Evolutionary conservation across 2,797 vertebrate genomes (phyloP), one percentile per base, ranked within the genome.

Genomic region (Tapirus indicus): DNA sequence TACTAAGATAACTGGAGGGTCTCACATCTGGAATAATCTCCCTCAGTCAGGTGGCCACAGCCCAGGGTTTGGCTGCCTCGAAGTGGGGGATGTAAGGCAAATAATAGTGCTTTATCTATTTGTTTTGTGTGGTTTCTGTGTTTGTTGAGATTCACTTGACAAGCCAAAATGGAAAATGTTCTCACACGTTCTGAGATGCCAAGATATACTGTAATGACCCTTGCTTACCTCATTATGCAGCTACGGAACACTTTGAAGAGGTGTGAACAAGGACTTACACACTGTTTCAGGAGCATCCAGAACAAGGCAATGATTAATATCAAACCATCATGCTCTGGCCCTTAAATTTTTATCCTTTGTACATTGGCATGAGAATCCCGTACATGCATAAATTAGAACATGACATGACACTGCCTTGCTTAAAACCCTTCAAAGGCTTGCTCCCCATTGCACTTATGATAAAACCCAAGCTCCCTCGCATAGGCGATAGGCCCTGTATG

Each of bases 61-160:
- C n/a, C 27, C 35, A 29, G 38, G 60, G 6, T 86, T 85, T 47
- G 20, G 72, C 62, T 84, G 75, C 79, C 79, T 87, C 83, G 49
- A 92, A 94, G 47, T 83, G 27, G 47, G 21, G 88, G 44, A 35
- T 35, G 29, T 44, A 16, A 79, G 79, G 47, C 23, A 80, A 89
- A 78, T 75, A 84, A 58, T 17, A 66, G 27, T 27, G 68, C 54
- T 87, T 71, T 38, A 87, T 49, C 83, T 64, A 52, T 60, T 82
- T 88, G 23, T 80, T 96, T 96, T 47, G 23, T 85, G 88, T 72
- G 92, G 84, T 66, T 85, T 74, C 89, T 90, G 8, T 77, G n/a
- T 49, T 56, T 71, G 11, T 41, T 68, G 89, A 66, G 49, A 82
- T 95, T 88, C 17, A 8, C 72, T 62, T 44, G 44, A 44, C 86